These are phyloP conservation scores for Conus canariensis DNA, from an alignment of 2,888 invertebrate genomes.

Conservation along the genomic window DNA sequence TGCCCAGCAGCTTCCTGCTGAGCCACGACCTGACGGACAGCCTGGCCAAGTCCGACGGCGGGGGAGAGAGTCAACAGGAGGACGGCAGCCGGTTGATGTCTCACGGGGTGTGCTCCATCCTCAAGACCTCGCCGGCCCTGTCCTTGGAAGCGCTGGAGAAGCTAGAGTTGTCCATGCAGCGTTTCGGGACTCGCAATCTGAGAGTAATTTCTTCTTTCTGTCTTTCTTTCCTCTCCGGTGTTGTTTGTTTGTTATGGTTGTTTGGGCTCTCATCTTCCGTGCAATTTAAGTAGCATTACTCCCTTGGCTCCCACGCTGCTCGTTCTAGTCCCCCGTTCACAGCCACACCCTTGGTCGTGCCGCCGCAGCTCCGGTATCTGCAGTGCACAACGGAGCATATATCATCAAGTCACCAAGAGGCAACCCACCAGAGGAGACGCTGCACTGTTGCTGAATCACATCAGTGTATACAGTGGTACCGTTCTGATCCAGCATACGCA, in stretches of 20 bases:
- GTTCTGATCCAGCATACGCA: no score
- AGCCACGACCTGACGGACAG: not conserved
- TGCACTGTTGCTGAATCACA: no score
- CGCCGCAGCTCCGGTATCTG: no score
- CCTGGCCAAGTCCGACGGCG: not conserved
- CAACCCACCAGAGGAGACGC: no score
- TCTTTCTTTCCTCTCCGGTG: not conserved
- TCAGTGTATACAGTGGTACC: no score
- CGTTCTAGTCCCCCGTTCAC: no score
- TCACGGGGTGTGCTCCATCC: slow-evolving; percentile 16
- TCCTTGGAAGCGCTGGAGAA: slow-evolving; percentile 20
- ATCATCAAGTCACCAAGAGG: no score
- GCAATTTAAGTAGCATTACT: no score
- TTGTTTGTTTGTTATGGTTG: not conserved
- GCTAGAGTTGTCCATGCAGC: slow-evolving; percentile 24
- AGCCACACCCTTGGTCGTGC: no score
- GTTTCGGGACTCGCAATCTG: not conserved
- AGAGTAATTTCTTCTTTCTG: not conserved
- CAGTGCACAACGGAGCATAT: no score
- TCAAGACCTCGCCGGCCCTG: slow-evolving; percentile 5
- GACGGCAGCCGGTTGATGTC: not conserved
- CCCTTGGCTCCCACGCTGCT: no score
- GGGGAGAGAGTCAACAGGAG: not conserved
- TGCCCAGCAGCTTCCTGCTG: slow-evolving; percentile 13
- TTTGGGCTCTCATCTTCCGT: no score